Conservation (phyloP, 2,113 vertebrate species). For the Microtus pennsylvanicus region DNA sequence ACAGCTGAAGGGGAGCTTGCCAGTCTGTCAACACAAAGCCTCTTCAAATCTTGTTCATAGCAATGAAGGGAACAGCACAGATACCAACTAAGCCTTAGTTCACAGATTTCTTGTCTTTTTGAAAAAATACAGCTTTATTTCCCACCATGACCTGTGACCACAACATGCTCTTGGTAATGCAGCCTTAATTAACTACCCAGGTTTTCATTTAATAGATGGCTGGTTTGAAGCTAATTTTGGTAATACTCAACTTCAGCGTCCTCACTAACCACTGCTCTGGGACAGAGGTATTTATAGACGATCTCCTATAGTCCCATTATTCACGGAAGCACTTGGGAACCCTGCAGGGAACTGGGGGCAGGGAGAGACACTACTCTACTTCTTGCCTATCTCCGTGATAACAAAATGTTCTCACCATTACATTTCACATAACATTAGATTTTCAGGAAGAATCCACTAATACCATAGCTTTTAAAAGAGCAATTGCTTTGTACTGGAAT, state of each 20-base stretch:
- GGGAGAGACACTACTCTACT: fast-evolving
- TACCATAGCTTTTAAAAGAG: not conserved
- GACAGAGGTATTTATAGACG: not conserved
- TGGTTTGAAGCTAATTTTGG: not conserved
- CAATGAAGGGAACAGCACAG: not conserved
- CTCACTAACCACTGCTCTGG: not conserved
- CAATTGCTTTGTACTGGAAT: not conserved
- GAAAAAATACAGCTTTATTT: not conserved
- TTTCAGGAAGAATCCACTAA: not conserved
- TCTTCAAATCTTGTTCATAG: not conserved
- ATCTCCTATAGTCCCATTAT: too few relatives aligned
- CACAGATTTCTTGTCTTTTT: not conserved
- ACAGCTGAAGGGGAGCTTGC: not conserved
- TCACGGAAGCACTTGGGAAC: not conserved
- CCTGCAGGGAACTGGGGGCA: not conserved
- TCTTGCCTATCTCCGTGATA: not conserved
- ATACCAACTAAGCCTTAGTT: not conserved
- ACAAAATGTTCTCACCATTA: not conserved
- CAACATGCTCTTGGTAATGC: not conserved
- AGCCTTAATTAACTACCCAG: not conserved
- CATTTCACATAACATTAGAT: not conserved
- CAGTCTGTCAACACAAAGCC: not conserved
- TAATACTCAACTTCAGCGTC: not conserved
- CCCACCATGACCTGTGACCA: not conserved
- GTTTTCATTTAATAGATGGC: not conserved